Evolutionary conservation across 2,113 vertebrate species (phyloP).

Genomic region (Ceuthmochares aereus): DNA sequence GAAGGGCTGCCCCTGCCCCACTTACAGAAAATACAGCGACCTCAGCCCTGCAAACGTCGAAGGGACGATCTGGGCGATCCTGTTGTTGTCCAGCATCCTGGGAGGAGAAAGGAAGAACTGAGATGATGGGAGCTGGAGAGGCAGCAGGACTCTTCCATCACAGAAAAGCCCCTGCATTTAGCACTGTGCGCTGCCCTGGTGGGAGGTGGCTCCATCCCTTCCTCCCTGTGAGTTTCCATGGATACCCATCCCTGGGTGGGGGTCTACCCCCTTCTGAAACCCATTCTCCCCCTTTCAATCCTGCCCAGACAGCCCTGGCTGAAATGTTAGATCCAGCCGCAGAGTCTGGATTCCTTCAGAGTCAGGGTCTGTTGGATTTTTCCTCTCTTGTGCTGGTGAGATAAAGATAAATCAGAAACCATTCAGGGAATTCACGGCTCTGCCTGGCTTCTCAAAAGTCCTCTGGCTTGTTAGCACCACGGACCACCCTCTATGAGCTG

Average conservation of each 20-base stretch:
- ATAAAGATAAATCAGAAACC: neutral
- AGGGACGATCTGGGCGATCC: constrained; percentile 43
- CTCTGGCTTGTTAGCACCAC: neutral
- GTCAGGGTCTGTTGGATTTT: neutral
- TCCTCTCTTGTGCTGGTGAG: neutral
- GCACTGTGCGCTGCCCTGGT: rapidly evolving
- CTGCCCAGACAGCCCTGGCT: neutral
- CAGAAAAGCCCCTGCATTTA: neutral
- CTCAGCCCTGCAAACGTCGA: constrained; percentile 51
- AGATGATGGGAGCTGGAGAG: neutral
- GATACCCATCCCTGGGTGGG: neutral
- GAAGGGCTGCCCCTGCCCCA: neutral
- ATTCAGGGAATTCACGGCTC: neutral
- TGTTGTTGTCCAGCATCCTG: constrained; percentile 73
- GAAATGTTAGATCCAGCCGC: neutral
- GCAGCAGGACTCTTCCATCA: rapidly evolving
- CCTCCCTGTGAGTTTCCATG: neutral
- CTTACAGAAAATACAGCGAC: constrained; percentile 76
- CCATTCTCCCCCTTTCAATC: rapidly evolving
- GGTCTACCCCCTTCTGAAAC: neutral
- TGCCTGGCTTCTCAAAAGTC: neutral
- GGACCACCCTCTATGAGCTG: neutral
- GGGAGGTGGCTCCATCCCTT: neutral
- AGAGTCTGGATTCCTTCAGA: neutral
- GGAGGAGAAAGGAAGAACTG: neutral